Percentiles rank a stretch among this genome's conserved stretches.
Conservation (phyloP, 2,888 invertebrate species). For the Pterobdella sp. region DNA sequence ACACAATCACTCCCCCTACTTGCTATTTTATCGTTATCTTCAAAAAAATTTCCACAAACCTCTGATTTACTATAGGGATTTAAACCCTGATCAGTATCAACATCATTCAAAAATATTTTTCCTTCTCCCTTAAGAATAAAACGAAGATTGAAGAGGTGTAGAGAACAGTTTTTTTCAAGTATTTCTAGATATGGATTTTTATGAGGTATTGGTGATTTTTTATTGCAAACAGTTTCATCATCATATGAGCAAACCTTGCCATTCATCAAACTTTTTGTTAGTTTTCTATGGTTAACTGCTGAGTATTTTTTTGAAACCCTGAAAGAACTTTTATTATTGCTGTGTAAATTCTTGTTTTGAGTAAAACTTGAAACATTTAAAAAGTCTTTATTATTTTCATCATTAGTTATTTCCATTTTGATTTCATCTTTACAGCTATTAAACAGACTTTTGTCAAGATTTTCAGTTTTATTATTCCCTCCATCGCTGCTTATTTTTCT, state of each 20-base stretch:
- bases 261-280: too few species aligned
- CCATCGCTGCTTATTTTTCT: not conserved
- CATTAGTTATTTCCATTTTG: not conserved
- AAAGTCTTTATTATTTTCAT: not conserved
- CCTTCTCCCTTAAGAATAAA: not conserved
- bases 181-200: not conserved
- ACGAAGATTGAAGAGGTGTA: not conserved
- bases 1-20: not conserved
- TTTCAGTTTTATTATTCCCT: not conserved
- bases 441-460: not conserved
- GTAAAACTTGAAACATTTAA: not conserved
- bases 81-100: not conserved
- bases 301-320: too few species aligned
- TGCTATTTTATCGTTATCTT: not conserved
- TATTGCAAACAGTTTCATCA: too few species aligned
- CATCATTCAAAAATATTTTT: not conserved
- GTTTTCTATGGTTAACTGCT: too few species aligned
- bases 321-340: not conserved
- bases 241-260: too few species aligned
- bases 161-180: not conserved
- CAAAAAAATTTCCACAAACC: not conserved
- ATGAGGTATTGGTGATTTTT: too few species aligned
- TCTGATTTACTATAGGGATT: not conserved
- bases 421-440: constrained; percentile 4
- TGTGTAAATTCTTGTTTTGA: not conserved